These are phyloP conservation scores for Lagopus leucura DNA, from an alignment of 2,113 vertebrate species.

Conservation along the genomic window DNA sequence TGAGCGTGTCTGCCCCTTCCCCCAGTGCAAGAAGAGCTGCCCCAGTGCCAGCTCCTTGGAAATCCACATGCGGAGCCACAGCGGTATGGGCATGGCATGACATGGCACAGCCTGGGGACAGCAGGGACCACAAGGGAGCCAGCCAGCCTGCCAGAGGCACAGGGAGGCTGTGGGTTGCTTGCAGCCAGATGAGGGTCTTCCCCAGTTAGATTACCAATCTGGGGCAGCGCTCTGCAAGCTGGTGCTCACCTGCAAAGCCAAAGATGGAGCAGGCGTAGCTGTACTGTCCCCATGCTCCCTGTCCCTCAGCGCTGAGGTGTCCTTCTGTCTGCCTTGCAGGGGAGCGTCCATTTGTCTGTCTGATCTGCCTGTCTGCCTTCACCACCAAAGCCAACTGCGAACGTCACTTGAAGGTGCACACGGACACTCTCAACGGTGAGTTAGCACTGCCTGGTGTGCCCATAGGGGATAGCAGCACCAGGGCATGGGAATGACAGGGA, in stretches of 20 bases:
- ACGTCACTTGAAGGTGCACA: conserved; percentile 97
- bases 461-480: accelerated
- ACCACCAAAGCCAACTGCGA: conserved; percentile 99
- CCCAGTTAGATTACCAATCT: not conserved
- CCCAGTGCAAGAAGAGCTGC: conserved; percentile 97
- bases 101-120: not conserved
- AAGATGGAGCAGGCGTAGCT: not conserved
- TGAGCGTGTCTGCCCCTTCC: conserved; percentile 93
- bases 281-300: accelerated
- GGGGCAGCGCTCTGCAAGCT: not conserved
- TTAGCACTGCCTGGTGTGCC: accelerated
- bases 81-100: conserved; percentile 79
- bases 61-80: conserved; percentile 98
- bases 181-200: not conserved
- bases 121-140: not conserved
- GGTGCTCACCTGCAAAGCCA: not conserved
- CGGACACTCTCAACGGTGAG: conserved; percentile 90
- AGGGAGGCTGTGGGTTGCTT: not conserved
- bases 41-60: conserved; percentile 97
- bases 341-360: conserved; percentile 94
- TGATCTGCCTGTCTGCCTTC: conserved; percentile 97
- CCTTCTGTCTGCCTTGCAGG: conserved; percentile 73
- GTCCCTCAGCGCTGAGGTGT: not conserved
- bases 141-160: not conserved
- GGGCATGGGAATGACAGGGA: not conserved